phyloP scores from a whole-genome alignment of 2,888 invertebrate species.

The Acleris cristana region DNA sequence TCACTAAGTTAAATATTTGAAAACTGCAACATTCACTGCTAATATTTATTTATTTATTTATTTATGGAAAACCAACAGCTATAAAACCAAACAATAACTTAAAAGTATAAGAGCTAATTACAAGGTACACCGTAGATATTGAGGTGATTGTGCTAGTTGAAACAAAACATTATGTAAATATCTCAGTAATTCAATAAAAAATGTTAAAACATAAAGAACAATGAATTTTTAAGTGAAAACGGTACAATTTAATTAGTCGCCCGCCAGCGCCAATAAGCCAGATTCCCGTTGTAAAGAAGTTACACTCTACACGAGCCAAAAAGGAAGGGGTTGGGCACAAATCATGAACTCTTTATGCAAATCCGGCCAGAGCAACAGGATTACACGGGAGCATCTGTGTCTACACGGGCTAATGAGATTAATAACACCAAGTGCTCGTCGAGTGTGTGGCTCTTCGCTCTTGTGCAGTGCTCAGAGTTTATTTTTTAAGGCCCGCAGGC shows the following conservation, averaged over 20 bases:
- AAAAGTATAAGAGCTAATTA: too few species aligned
- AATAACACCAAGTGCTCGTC: slow-evolving; percentile 59
- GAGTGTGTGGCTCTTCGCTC: slow-evolving; percentile 14
- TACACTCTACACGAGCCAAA: slow-evolving; percentile 33
- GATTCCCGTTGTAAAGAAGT: slow-evolving; percentile 35
- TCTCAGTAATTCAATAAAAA: background rate
- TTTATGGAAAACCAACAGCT: too few species aligned
- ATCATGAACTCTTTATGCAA: slow-evolving; percentile 67
- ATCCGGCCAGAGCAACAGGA: slow-evolving; percentile 60
- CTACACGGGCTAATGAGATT: slow-evolving; percentile 71
- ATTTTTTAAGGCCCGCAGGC: background rate
- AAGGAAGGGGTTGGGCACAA: slow-evolving; percentile 54
- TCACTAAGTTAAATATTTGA: slow-evolving; percentile 1
- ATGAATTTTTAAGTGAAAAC: slow-evolving; percentile 5
- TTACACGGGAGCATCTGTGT: slow-evolving; percentile 69
- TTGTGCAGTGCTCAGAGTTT: slow-evolving; percentile 1
- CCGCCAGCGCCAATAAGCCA: slow-evolving; percentile 17
- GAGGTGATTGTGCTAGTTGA: too few species aligned
- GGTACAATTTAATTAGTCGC: slow-evolving; percentile 17
- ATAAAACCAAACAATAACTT: too few species aligned
- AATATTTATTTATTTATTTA: too few species aligned
- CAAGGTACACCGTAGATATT: too few species aligned
- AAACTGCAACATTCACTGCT: background rate
- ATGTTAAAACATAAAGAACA: background rate
- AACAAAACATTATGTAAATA: too few species aligned